phyloP scores from a whole-genome alignment of 2,113 vertebrate genomes.

The Microcebus ravelobensis region DNA sequence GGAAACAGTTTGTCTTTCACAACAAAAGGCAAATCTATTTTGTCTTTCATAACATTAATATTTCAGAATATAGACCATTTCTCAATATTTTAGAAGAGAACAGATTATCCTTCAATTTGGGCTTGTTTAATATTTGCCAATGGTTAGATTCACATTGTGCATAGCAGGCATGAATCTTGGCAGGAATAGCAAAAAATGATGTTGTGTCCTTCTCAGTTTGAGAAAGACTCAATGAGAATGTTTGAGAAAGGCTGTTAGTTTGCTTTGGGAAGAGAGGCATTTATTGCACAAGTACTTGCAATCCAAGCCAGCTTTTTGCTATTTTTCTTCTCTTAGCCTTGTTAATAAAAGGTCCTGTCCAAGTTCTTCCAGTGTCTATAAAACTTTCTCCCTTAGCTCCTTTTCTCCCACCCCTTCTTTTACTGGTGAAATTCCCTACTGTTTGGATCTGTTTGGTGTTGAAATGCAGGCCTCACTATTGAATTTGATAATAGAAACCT shows the following conservation, averaged over 20 bases:
- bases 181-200: neutral
- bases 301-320: neutral
- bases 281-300: neutral
- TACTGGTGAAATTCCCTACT: neutral
- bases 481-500: neutral
- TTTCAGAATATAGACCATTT: neutral
- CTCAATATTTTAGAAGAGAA: neutral
- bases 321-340: neutral
- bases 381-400: neutral
- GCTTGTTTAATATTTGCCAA: neutral
- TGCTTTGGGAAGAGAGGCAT: conserved; percentile 7
- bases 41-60: neutral
- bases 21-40: neutral
- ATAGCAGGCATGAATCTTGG: neutral
- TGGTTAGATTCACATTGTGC: neutral
- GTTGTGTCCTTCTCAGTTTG: neutral
- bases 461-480: neutral
- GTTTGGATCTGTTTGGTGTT: neutral
- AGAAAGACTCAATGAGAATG: neutral
- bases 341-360: neutral
- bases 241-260: neutral
- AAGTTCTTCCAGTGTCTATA: neutral
- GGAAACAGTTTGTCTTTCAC: neutral
- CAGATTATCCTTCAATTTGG: neutral
- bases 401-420: neutral